phyloP scores from a whole-genome alignment of 2,113 vertebrate species.

The Marmota flaviventris region DNA sequence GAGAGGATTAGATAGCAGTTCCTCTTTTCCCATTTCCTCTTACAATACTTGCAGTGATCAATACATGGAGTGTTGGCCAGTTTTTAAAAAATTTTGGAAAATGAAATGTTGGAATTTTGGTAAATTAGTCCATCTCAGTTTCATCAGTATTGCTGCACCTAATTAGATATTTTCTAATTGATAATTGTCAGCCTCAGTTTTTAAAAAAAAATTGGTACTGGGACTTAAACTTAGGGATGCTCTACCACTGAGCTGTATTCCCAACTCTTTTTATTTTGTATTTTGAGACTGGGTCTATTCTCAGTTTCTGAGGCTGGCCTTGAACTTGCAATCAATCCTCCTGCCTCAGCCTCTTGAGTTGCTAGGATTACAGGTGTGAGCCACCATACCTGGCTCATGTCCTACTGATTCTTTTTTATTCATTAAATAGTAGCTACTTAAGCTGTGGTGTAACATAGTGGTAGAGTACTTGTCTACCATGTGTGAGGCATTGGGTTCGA shows the following conservation, averaged over 20 bases:
- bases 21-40: not conserved
- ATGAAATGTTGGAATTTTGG: not conserved
- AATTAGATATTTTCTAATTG: slow-evolving; percentile 3
- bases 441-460: no score
- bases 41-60: not conserved
- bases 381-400: not conserved
- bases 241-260: not conserved
- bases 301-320: not conserved
- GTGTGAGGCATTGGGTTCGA: no score
- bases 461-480: no score
- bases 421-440: not conserved
- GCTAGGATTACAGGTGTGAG: not conserved
- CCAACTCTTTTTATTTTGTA: not conserved
- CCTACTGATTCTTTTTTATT: not conserved
- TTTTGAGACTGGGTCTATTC: not conserved
- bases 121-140: not conserved
- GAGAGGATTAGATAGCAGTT: not conserved
- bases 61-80: not conserved
- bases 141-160: not conserved
- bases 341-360: not conserved
- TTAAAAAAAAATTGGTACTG: not conserved
- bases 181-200: not conserved
- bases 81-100: slow-evolving; percentile 12
- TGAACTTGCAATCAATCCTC: not conserved
- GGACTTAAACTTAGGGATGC: not conserved